A percentile compares a stretch with the other conserved stretches of the same genome.
These are phyloP conservation scores for Phrixothrix hirtus DNA, from an alignment of 2,888 invertebrate species.

Conservation along the genomic window DNA sequence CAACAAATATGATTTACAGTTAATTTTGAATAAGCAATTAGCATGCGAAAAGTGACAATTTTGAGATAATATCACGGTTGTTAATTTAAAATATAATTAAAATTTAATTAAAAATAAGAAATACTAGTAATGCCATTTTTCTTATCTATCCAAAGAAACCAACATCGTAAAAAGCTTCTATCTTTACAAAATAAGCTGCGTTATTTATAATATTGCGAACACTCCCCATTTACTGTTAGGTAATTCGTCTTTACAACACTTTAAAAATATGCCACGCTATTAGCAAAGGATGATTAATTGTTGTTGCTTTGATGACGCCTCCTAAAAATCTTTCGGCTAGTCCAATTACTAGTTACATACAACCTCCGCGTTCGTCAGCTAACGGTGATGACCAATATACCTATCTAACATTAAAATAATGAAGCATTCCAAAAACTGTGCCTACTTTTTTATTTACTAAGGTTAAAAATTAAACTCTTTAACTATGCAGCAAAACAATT, in stretches of 20 bases:
- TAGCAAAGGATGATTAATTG: conserved; percentile 30
- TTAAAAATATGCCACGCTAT: conserved; percentile 20
- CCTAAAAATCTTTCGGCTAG: conserved; percentile 16
- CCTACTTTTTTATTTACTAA: neutral
- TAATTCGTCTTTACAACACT: conserved; percentile 29
- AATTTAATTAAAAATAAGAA: neutral
- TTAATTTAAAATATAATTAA: neutral
- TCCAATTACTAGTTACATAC: conserved; percentile 17
- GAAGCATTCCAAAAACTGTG: conserved; percentile 15
- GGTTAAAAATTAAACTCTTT: too few relatives aligned
- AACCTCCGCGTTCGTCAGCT: conserved; percentile 11
- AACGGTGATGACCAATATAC: conserved; percentile 15
- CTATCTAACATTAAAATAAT: conserved; percentile 19
- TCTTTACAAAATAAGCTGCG: conserved; percentile 16
- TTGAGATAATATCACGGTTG: neutral
- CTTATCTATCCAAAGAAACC: too few relatives aligned
- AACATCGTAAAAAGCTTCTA: neutral
- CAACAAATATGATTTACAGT: too few relatives aligned
- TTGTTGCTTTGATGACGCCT: conserved; percentile 20
- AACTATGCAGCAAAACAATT: too few relatives aligned
- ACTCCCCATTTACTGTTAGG: conserved; percentile 29
- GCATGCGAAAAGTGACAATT: neutral
- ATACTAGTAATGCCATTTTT: too few relatives aligned
- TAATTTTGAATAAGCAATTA: neutral
- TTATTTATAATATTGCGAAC: conserved; percentile 18